Evolutionary conservation across 1,140 invertebrate genomes (phyloP), one percentile per base, ranked within the genome.

Genomic region (Drosophila orena): DNA sequence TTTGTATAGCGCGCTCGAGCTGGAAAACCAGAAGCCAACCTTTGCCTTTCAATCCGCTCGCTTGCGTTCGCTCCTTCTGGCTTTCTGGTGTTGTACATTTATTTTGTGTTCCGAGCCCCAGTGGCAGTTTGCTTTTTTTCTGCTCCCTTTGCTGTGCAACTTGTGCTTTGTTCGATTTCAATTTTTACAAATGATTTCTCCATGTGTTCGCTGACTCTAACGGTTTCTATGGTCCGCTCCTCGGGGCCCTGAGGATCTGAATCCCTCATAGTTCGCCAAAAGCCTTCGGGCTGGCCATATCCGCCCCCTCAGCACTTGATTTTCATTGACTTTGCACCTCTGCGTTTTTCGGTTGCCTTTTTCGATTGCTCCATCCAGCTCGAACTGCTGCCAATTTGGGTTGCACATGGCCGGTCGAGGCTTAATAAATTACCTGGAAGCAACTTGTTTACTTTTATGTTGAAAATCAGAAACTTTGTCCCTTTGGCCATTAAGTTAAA

Each of bases 171-270:
- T 88, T 86, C 76, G 79, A 76, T 86, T 86, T 86, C 83, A 86
- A 86, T 86, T 86, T 83, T 83, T 86, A 83, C 83, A 88, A 88
- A 86, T 86, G 83, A 88, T 76, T 79, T 88, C 77, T 69, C 50
- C 70, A 50, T 76, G 43, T 78, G 66, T 78, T 27, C 53, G 42
- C 43, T 30, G 17, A 30, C 38, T 57, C 60, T 52, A n/a, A 43
- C 27, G 55, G 17, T 50, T 64, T 73, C 50, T 12, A 38, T 55
- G 46, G 22, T 20, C 38, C 42, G 20, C 12, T 70, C 37, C 44
- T 50, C 52, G 35, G 17, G 50, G 34, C 47, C 56, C n/a, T n/a
- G n/a, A n/a, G n/a, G n/a, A n/a, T 72, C 55, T 20, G 27, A 56
- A 56, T 47, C 49, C 62, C 34, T 62, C 73, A 54, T 55, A 79